Percentiles rank a stretch among this genome's conserved stretches.
These are phyloP conservation scores for Xestia rhomboidea DNA, from an alignment of 2,888 invertebrate genomes.

Conservation along the genomic window DNA sequence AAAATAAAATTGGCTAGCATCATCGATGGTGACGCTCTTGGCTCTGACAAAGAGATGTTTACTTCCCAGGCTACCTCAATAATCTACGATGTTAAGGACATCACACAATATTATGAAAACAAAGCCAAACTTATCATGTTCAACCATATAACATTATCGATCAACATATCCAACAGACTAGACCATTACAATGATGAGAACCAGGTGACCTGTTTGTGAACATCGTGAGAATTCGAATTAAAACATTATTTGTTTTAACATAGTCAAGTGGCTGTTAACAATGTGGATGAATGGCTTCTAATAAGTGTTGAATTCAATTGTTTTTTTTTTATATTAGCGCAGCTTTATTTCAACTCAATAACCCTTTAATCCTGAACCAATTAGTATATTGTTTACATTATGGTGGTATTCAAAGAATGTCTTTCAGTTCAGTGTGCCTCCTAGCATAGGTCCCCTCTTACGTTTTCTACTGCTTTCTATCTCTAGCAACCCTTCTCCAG, in stretches of 20 bases:
- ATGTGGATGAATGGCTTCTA: constrained; percentile 15
- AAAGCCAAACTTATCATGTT: constrained; percentile 16
- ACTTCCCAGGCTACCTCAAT: background rate
- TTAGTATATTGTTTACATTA: no score
- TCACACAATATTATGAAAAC: constrained; percentile 43
- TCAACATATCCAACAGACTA: constrained; percentile 40
- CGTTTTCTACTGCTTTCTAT: no score
- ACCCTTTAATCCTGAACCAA: no score
- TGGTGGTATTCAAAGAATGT: no score
- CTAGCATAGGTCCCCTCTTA: no score
- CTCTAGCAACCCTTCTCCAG: no score
- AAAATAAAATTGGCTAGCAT: background rate
- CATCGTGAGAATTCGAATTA: constrained; percentile 69
- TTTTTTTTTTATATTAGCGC: background rate
- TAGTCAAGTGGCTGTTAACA: constrained; percentile 54
- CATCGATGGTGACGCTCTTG: background rate
- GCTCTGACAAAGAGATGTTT: background rate
- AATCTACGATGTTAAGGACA: background rate
- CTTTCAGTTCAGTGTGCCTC: no score
- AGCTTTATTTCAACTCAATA: background rate
- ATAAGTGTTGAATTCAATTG: constrained; percentile 17
- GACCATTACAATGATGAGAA: constrained; percentile 79
- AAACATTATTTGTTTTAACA: constrained; percentile 64
- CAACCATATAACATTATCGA: constrained; percentile 54
- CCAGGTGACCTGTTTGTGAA: constrained; percentile 77